phyloP scores from a whole-genome alignment of 2,888 invertebrate species.

The Pheosia tremula region DNA sequence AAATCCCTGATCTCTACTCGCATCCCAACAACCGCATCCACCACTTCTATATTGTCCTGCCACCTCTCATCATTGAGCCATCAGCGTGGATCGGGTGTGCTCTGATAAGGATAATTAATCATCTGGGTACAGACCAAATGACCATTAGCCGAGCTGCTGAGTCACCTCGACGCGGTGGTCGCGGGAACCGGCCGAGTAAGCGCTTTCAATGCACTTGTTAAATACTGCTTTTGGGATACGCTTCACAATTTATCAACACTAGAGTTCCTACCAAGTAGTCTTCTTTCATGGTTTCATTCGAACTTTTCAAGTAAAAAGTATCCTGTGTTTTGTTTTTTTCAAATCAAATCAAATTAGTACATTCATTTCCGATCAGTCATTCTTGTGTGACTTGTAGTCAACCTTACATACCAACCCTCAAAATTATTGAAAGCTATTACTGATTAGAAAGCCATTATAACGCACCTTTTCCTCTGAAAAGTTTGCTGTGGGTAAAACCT shows the following conservation, averaged over 20 bases:
- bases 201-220: conserved; percentile 50
- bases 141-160: conserved; percentile 77
- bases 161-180: conserved; percentile 69
- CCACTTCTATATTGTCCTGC: conserved; percentile 26
- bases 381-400: too few species aligned
- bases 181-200: conserved; percentile 45
- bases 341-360: too few species aligned
- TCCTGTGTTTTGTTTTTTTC: too few species aligned
- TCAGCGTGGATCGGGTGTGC: conserved; percentile 61
- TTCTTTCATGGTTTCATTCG: too few species aligned
- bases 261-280: background rate
- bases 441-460: too few species aligned
- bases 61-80: conserved; percentile 76
- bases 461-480: too few species aligned
- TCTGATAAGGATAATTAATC: conserved; percentile 80
- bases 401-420: too few species aligned
- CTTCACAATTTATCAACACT: background rate
- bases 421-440: too few species aligned
- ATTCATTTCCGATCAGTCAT: too few species aligned
- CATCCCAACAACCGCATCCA: conserved; percentile 27
- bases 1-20: background rate
- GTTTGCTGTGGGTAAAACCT: too few species aligned
- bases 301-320: too few species aligned
- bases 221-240: conserved; percentile 32
- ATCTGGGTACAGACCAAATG: conserved; percentile 60